phyloP scores from a whole-genome alignment of 2,113 vertebrate genomes.

The Lanius ludovicianus region DNA sequence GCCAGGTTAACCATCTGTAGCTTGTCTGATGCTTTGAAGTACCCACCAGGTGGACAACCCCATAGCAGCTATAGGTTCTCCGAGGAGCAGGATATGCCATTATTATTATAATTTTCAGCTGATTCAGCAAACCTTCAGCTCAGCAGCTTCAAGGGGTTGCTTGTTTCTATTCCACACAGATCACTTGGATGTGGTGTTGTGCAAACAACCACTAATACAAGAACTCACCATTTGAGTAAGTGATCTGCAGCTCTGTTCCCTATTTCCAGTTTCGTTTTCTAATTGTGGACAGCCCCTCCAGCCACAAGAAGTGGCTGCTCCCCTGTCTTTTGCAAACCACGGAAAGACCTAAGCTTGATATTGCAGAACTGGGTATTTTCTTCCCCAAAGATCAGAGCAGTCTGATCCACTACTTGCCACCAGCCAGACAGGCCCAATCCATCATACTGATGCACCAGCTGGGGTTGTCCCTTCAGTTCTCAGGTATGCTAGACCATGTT shows the following conservation, averaged over 20 bases:
- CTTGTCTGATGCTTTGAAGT: not conserved
- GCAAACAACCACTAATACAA: not conserved
- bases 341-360: not conserved
- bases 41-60: accelerated
- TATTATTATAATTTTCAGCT: not conserved
- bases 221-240: not conserved
- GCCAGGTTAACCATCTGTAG: not conserved
- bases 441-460: not conserved
- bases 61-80: not conserved
- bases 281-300: accelerated
- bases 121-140: not conserved
- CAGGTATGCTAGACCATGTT: not conserved
- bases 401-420: not conserved
- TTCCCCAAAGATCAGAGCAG: not conserved
- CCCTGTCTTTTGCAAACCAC: not conserved
- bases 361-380: not conserved
- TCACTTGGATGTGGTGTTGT: not conserved
- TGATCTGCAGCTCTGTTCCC: not conserved
- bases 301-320: not conserved
- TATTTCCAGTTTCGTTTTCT: slow-evolving; percentile 29
- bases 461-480: not conserved
- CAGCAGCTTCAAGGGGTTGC: not conserved
- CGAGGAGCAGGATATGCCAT: not conserved
- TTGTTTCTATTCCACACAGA: not conserved
- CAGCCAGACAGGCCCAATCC: not conserved